These are phyloP conservation scores for Deladenus siricidicola DNA, from an alignment of 2,888 invertebrate genomes.

Conservation along the genomic window DNA sequence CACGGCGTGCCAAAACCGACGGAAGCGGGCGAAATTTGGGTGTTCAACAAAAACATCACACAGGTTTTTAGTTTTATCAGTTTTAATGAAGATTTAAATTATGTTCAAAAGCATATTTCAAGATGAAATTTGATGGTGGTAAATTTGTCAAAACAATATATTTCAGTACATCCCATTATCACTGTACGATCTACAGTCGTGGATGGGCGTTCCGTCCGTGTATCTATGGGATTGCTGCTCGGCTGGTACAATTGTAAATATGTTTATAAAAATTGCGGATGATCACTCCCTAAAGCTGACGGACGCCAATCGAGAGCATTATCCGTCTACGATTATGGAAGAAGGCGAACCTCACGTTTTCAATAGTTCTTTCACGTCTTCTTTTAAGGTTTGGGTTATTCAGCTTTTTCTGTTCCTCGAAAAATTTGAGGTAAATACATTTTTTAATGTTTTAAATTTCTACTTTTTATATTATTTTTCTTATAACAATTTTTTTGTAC, in stretches of 20 bases:
- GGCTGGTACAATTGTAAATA: constrained; percentile 87
- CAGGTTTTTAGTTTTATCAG: constrained; percentile 54
- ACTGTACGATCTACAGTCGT: constrained; percentile 91
- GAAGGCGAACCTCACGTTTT: no score
- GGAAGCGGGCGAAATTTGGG: constrained; percentile 74
- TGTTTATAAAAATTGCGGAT: constrained; percentile 70
- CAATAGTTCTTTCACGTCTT: neutral
- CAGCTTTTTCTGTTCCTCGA: no score
- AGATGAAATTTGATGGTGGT: neutral
- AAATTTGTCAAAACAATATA: constrained; percentile 6
- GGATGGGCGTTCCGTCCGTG: constrained; percentile 98
- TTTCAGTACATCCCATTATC: constrained; percentile 91
- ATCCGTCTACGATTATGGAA: neutral
- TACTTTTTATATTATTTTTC: no score
- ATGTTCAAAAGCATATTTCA: neutral
- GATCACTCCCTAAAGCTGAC: constrained; percentile 78
- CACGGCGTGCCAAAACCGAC: constrained; percentile 98
- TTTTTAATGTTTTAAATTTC: no score
- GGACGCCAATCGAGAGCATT: constrained; percentile 40
- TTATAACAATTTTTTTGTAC: no score
- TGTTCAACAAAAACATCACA: constrained; percentile 88
- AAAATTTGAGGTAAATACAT: no score
- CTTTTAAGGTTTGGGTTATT: neutral
- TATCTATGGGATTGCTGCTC: constrained; percentile 93
- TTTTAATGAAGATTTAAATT: neutral